Evolutionary conservation across 2,113 vertebrate species (phyloP).

Genomic region (Uria aalge): DNA sequence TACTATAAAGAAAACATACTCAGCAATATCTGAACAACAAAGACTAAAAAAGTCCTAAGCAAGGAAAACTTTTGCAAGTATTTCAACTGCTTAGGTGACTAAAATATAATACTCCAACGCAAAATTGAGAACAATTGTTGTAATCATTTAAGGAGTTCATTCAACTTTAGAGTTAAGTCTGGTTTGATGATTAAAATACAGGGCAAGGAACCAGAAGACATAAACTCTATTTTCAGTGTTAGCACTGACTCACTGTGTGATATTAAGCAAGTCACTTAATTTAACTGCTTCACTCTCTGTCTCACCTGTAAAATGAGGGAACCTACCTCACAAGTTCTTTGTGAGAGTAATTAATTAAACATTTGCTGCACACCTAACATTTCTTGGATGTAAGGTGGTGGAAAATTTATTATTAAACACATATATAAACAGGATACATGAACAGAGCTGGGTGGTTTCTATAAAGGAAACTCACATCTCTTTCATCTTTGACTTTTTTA

Average conservation of each 20-base stretch:
- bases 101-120: neutral
- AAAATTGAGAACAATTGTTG: neutral
- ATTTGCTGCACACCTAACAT: neutral
- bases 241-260: slow-evolving; percentile 50
- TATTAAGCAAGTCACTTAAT: slow-evolving; percentile 18
- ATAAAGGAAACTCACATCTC: neutral
- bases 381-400: neutral
- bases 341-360: slow-evolving; percentile 39
- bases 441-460: neutral
- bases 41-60: neutral
- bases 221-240: slow-evolving; percentile 21
- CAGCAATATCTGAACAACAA: neutral
- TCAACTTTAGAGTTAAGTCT: neutral
- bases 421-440: neutral
- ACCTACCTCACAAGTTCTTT: slow-evolving; percentile 17
- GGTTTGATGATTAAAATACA: slow-evolving; percentile 7
- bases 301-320: slow-evolving; percentile 36
- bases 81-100: neutral
- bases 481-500: slow-evolving; percentile 4
- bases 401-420: slow-evolving; percentile 2
- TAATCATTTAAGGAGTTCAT: neutral
- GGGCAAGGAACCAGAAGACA: neutral
- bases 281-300: slow-evolving; percentile 19
- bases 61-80: neutral
- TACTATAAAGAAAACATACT: neutral